A percentile compares a stretch with the other conserved stretches of the same genome.
Evolutionary conservation across 2,888 invertebrate genomes (phyloP).

Genomic region (Dasysyrphus tricinctus): DNA sequence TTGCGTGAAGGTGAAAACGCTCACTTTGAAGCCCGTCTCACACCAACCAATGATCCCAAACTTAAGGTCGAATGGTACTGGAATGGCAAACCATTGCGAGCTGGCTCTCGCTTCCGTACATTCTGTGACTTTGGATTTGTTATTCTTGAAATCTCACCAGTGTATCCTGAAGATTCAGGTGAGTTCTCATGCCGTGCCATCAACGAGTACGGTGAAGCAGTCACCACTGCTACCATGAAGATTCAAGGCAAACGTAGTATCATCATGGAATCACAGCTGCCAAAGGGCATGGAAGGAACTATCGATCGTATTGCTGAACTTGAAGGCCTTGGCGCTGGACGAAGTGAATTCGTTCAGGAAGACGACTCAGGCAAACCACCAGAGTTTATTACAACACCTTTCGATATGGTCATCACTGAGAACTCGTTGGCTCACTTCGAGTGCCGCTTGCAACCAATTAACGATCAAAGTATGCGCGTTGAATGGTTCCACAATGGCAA

Average conservation of each 20-base stretch:
- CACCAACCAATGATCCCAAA: slow-evolving; percentile 95
- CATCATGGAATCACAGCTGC: slow-evolving; percentile 95
- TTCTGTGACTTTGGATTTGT: slow-evolving; percentile 99
- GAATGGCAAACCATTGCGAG: slow-evolving; percentile 94
- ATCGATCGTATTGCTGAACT: slow-evolving; percentile 96
- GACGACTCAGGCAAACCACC: slow-evolving; percentile 94
- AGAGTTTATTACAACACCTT: slow-evolving; percentile 94
- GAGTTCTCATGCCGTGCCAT: slow-evolving; percentile 94
- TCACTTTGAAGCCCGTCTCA: slow-evolving; percentile 95
- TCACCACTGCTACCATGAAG: slow-evolving; percentile 94
- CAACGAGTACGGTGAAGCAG: slow-evolving; percentile 95
- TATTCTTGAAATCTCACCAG: slow-evolving; percentile 97
- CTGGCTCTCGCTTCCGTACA: slow-evolving; percentile 96
- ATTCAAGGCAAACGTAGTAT: slow-evolving; percentile 96
- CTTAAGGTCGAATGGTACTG: slow-evolving; percentile 97
- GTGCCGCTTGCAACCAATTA: slow-evolving; percentile 93
- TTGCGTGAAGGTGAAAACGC: slow-evolving; percentile 95
- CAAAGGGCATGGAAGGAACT: slow-evolving; percentile 96
- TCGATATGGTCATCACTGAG: slow-evolving; percentile 92
- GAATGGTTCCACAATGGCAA: slow-evolving; percentile 99
- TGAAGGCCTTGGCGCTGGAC: slow-evolving; percentile 91
- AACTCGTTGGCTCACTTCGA: slow-evolving; percentile 96
- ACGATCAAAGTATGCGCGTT: slow-evolving; percentile 96
- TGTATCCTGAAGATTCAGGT: slow-evolving; percentile 98
- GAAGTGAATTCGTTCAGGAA: slow-evolving; percentile 88